Percentiles rank a stretch among this genome's conserved stretches.
Evolutionary conservation across 2,113 vertebrate species (phyloP).

Genomic region (Mungos mungo): DNA sequence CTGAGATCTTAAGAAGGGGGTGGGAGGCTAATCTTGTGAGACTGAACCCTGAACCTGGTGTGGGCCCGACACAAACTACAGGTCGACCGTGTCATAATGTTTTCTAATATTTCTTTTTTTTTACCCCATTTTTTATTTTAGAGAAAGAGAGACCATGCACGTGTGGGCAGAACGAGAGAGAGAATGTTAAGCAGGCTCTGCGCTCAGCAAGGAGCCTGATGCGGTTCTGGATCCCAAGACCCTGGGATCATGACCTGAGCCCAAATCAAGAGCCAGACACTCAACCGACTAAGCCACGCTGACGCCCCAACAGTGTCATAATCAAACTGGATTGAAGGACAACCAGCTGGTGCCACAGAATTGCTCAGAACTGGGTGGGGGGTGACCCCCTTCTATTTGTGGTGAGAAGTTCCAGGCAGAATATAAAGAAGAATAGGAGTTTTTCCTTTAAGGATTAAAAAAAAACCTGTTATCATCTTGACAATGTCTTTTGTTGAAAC

Average conservation of each 20-base stretch:
- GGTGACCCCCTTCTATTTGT: background rate
- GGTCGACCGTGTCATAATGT: background rate
- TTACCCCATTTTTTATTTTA: too few species aligned
- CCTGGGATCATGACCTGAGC: too few species aligned
- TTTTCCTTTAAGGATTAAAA: background rate
- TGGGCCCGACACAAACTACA: background rate
- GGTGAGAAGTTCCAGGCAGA: background rate
- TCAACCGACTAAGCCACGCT: too few species aligned
- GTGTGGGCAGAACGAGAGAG: too few species aligned
- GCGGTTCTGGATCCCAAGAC: too few species aligned
- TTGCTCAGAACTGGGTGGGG: background rate
- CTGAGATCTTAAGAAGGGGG: background rate
- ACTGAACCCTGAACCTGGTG: background rate
- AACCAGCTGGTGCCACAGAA: background rate
- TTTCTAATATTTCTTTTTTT: too few species aligned
- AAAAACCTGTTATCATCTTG: conserved; percentile 12
- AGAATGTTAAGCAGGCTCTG: too few species aligned
- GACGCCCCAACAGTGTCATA: background rate
- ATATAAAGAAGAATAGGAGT: background rate
- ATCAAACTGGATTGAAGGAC: background rate
- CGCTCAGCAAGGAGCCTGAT: too few species aligned
- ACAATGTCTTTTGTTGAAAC: conserved; percentile 18
- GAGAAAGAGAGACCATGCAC: too few species aligned
- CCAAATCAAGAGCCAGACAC: too few species aligned
- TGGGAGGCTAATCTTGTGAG: too few species aligned